These are phyloP conservation scores for Pterostichus madidus DNA, from an alignment of 2,888 invertebrate genomes.

Conservation along the genomic window DNA sequence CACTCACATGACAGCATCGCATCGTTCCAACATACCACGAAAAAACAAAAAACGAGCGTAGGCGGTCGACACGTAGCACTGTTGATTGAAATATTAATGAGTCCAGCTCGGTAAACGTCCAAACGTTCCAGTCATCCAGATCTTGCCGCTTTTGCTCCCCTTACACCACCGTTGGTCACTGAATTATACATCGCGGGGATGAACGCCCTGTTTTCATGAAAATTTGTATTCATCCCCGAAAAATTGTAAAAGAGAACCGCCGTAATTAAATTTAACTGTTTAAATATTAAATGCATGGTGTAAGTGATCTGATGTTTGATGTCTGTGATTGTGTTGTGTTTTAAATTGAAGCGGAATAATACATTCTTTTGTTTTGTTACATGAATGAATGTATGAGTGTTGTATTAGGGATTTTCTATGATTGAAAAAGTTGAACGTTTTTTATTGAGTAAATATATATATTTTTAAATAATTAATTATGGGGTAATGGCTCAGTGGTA, in stretches of 20 bases:
- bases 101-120: slow-evolving; percentile 43
- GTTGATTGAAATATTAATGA: slow-evolving; percentile 63
- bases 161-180: background rate
- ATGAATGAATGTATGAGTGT: too few relatives aligned
- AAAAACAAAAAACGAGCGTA: slow-evolving; percentile 41
- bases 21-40: slow-evolving; percentile 1
- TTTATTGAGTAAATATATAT: too few relatives aligned
- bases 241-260: background rate
- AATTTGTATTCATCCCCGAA: slow-evolving; percentile 46
- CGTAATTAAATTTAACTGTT: slow-evolving; percentile 12
- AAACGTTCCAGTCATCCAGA: slow-evolving; percentile 41
- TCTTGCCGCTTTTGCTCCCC: background rate
- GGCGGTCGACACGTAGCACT: slow-evolving; percentile 56
- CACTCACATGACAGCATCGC: slow-evolving; percentile 46
- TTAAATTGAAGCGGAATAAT: too few relatives aligned
- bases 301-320: slow-evolving; percentile 1
- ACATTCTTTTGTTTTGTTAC: too few relatives aligned
- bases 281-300: background rate
- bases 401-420: too few relatives aligned
- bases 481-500: too few relatives aligned
- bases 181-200: slow-evolving; percentile 52
- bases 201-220: slow-evolving; percentile 34
- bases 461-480: too few relatives aligned
- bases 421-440: too few relatives aligned
- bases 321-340: too few relatives aligned